These are phyloP conservation scores for Bombus vancouverensis DNA, from an alignment of 1,140 invertebrate genomes.

Conservation along the genomic window DNA sequence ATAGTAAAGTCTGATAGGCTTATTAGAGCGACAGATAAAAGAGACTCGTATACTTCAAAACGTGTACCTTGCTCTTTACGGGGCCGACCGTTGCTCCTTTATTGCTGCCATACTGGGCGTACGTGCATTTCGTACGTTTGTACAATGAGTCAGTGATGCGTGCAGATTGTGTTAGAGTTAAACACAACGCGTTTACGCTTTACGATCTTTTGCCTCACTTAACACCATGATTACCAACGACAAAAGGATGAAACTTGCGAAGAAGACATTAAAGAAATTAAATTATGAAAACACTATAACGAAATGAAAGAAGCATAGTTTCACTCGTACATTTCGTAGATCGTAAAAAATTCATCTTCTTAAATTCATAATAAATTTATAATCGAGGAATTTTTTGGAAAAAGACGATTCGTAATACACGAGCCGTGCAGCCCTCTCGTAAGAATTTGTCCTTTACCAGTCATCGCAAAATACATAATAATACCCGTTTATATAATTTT, in stretches of 20 bases:
- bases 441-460: neutral
- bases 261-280: neutral
- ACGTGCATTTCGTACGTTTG: neutral
- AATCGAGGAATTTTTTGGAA: too few species aligned
- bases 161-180: neutral
- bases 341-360: too few species aligned
- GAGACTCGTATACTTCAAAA: neutral
- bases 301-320: neutral
- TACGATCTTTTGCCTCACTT: neutral
- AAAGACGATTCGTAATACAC: too few species aligned
- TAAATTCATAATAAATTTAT: too few species aligned
- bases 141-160: neutral
- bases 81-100: neutral
- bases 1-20: constrained; percentile 18
- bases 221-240: neutral
- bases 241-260: neutral
- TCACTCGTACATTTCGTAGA: too few species aligned
- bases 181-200: neutral
- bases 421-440: too few species aligned
- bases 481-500: neutral
- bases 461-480: neutral
- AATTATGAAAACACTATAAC: neutral
- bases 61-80: neutral
- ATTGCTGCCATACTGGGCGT: neutral
- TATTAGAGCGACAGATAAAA: constrained; percentile 8